phyloP scores from a whole-genome alignment of 2,888 invertebrate species.

The Beris chalybata region DNA sequence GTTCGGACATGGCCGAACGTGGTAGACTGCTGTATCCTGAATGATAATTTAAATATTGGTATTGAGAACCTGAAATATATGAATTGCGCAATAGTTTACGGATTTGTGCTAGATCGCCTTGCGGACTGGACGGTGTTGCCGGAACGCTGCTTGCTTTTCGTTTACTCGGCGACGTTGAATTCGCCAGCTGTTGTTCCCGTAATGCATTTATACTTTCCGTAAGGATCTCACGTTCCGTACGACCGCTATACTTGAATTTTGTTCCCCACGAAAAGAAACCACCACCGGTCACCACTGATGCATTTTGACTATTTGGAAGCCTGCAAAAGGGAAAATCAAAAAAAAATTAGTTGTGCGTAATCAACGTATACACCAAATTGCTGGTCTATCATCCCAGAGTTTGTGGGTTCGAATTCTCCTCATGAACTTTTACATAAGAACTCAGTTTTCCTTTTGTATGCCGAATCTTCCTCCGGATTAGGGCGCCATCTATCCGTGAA shows the following conservation, averaged over 20 bases:
- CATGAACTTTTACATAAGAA: background rate
- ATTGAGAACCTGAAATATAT: slow-evolving; percentile 45
- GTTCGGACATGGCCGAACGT: slow-evolving; percentile 79
- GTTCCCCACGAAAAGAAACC: slow-evolving; percentile 93
- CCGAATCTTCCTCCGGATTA: background rate
- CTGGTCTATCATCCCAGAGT: background rate
- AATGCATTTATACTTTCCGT: slow-evolving; percentile 74
- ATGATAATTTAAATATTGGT: slow-evolving; percentile 40
- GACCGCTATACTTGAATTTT: slow-evolving; percentile 89
- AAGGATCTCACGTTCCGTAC: slow-evolving; percentile 89
- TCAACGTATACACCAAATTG: background rate
- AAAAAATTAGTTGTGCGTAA: background rate
- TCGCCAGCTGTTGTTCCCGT: slow-evolving; percentile 64
- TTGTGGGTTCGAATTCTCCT: background rate
- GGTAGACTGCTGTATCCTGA: slow-evolving; percentile 84
- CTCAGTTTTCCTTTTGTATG: too few species aligned
- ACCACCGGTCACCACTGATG: slow-evolving; percentile 85
- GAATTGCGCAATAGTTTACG: slow-evolving; percentile 53
- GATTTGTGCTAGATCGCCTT: slow-evolving; percentile 60
- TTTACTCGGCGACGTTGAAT: slow-evolving; percentile 61
- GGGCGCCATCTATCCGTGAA: background rate
- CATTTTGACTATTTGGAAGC: slow-evolving; percentile 83
- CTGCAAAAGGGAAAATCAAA: slow-evolving; percentile 60
- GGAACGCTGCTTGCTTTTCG: slow-evolving; percentile 86
- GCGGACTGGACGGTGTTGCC: slow-evolving; percentile 82